phyloP scores from a whole-genome alignment of 2,113 vertebrate genomes.

The Apeltes quadracus region DNA sequence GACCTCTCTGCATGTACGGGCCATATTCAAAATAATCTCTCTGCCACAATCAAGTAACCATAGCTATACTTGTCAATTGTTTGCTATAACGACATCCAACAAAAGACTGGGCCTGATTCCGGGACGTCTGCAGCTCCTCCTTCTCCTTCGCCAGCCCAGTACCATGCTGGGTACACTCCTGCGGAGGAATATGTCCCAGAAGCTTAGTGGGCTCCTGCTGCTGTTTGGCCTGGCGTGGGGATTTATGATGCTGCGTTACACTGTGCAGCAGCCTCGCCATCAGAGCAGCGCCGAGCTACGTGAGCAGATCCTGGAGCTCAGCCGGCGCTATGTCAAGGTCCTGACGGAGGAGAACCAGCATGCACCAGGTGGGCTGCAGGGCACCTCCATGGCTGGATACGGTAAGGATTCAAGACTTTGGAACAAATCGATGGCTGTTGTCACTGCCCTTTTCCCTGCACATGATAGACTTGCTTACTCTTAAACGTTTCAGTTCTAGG shows the following conservation, averaged over 20 bases:
- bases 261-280: constrained; percentile 90
- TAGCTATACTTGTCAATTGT: background rate
- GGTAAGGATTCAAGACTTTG: constrained; percentile 79
- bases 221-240: constrained; percentile 94
- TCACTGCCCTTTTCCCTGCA: background rate
- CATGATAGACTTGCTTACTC: background rate
- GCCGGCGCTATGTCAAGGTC: constrained; percentile 94
- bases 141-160: constrained; percentile 31
- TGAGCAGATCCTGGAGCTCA: constrained; percentile 95
- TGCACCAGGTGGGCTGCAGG: constrained; percentile 82
- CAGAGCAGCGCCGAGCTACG: constrained; percentile 93
- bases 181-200: constrained; percentile 95
- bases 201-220: constrained; percentile 91
- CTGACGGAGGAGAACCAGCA: constrained; percentile 95
- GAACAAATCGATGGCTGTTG: background rate
- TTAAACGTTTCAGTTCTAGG: background rate
- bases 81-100: background rate
- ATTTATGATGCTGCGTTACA: constrained; percentile 93
- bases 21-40: background rate
- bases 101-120: constrained; percentile 6
- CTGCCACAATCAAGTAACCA: background rate
- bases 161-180: constrained; percentile 89
- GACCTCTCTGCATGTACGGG: constrained; percentile 8
- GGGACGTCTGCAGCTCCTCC: background rate
- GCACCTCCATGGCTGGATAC: constrained; percentile 92